Percentiles rank a stretch among this genome's conserved stretches.
These are phyloP conservation scores for Ictalurus punctatus DNA, from an alignment of 2,113 vertebrate genomes.

Conservation along the genomic window DNA sequence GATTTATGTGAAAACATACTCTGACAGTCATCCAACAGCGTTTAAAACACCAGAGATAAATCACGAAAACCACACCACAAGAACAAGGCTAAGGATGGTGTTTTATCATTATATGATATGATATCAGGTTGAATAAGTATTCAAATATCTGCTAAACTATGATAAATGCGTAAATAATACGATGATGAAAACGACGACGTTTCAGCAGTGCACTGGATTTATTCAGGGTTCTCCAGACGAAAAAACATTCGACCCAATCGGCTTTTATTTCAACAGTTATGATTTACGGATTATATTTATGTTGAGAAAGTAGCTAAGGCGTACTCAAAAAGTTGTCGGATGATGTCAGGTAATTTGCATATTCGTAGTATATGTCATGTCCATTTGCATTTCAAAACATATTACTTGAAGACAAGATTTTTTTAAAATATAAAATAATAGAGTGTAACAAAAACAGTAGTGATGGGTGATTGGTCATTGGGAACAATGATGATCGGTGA, in stretches of 20 bases:
- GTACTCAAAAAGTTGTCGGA: background rate
- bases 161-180: background rate
- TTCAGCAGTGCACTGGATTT: background rate
- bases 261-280: too few species aligned
- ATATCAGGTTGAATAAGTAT: background rate
- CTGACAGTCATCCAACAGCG: background rate
- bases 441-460: background rate
- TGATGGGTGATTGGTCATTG: background rate
- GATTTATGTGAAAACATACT: background rate
- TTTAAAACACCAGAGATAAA: background rate
- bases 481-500: background rate
- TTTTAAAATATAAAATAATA: background rate
- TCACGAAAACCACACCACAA: background rate
- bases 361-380: background rate
- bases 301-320: background rate
- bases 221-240: background rate
- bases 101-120: too few species aligned
- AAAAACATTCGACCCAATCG: background rate
- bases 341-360: background rate
- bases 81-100: background rate
- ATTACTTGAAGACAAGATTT: background rate
- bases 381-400: background rate
- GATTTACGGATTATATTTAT: background rate
- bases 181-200: background rate
- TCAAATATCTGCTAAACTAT: background rate